phyloP scores from a whole-genome alignment of 2,113 vertebrate genomes.

The Galeopterus variegatus region DNA sequence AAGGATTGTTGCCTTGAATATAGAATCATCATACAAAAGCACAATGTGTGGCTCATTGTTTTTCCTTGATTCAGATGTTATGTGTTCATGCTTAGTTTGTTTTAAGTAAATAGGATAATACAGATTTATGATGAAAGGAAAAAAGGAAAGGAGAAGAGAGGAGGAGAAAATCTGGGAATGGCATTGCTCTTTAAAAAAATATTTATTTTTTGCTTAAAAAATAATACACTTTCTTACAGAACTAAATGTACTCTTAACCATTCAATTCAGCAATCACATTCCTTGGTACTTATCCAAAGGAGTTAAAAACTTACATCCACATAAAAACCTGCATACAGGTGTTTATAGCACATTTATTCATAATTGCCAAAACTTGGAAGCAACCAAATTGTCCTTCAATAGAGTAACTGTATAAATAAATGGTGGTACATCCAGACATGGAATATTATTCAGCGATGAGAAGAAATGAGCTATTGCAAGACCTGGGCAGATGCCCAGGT shows the following conservation, averaged over 20 bases:
- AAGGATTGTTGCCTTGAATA: neutral
- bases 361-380: neutral
- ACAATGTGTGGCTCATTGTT: neutral
- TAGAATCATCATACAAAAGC: neutral
- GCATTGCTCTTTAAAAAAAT: neutral
- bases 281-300: neutral
- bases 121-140: neutral
- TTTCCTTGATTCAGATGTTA: conserved; percentile 11
- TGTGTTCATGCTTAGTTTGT: neutral
- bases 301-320: neutral
- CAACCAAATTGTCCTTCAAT: neutral
- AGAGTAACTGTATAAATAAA: neutral
- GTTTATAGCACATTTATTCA: neutral
- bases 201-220: conserved; percentile 33
- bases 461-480: neutral
- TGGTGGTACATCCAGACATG: too few species aligned
- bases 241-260: neutral
- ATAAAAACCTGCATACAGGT: neutral
- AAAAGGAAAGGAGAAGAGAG: neutral
- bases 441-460: neutral
- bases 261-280: neutral
- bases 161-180: neutral
- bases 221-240: neutral
- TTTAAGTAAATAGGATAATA: conserved; percentile 42
- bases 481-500: too few species aligned